Conservation (phyloP, 2,113 vertebrate genomes). For the Aptenodytes patagonicus region DNA sequence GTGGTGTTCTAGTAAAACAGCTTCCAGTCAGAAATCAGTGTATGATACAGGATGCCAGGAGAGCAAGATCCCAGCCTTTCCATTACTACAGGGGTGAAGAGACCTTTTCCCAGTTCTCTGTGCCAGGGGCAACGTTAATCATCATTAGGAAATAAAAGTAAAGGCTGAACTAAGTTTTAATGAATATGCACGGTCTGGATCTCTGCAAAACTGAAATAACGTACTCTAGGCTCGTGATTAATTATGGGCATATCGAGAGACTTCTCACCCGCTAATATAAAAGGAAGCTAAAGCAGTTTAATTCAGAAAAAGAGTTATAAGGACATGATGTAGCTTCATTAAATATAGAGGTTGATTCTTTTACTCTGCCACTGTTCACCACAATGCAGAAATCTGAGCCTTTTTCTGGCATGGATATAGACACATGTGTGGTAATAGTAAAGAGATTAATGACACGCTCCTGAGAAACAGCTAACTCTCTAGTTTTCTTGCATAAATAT, state of each 20-base stretch:
- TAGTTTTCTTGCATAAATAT: neutral
- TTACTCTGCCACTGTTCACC: neutral
- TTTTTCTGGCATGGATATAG: neutral
- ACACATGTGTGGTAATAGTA: neutral
- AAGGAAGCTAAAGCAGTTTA: neutral
- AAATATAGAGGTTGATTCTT: neutral
- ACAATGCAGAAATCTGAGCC: neutral
- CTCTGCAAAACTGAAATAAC: neutral
- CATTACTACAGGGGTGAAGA: neutral
- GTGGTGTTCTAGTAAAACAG: neutral
- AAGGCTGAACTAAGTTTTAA: slow-evolving; percentile 3
- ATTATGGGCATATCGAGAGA: neutral
- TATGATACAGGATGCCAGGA: neutral
- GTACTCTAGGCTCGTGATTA: neutral
- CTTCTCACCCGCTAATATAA: rapidly evolving
- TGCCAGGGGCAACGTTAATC: neutral
- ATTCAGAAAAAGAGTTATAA: neutral
- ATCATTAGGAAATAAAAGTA: neutral
- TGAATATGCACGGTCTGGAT: neutral
- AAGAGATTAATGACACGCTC: neutral
- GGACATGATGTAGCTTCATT: neutral
- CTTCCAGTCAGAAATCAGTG: neutral
- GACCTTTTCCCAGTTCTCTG: neutral
- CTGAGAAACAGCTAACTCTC: neutral
- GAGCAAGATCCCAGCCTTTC: neutral